These are phyloP conservation scores for Lordiphosa fenestrarum DNA, from an alignment of 2,888 invertebrate genomes.

Conservation along the genomic window DNA sequence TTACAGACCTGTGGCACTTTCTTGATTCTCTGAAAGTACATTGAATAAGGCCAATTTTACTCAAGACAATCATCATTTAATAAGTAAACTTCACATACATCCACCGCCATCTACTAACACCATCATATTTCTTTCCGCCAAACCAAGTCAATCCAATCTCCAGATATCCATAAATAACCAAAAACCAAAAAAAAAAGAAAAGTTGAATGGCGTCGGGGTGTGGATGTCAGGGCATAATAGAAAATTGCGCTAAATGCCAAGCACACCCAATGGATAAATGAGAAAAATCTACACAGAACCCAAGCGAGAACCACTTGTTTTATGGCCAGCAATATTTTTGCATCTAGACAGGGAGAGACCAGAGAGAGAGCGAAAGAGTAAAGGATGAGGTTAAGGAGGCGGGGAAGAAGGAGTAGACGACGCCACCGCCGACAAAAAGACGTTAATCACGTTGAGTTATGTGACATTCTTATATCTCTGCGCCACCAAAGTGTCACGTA, in stretches of 20 bases:
- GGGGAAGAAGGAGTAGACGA: conserved; percentile 1
- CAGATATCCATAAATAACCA: too few relatives aligned
- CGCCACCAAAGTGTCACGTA: conserved; percentile 77
- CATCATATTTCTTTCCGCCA: too few relatives aligned
- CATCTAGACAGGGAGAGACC: conserved; percentile 38
- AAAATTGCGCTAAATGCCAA: conserved; percentile 61
- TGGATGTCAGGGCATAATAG: conserved; percentile 52
- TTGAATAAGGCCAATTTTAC: too few relatives aligned
- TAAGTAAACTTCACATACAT: too few relatives aligned
- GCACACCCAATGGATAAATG: conserved; percentile 20
- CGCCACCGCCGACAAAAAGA: conserved; percentile 59
- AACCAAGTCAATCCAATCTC: too few relatives aligned
- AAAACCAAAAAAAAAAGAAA: too few relatives aligned
- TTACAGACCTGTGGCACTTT: too few relatives aligned
- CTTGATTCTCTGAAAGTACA: too few relatives aligned
- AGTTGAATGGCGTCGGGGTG: background rate
- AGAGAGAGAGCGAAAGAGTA: conserved; percentile 1
- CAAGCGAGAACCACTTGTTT: conserved; percentile 53
- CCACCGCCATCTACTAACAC: too few relatives aligned
- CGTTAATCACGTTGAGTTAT: conserved; percentile 81
- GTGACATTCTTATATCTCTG: conserved; percentile 79
- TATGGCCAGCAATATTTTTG: conserved; percentile 72
- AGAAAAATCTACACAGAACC: conserved; percentile 23
- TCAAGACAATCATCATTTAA: too few relatives aligned
- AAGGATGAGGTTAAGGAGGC: conserved; percentile 1